phyloP scores from a whole-genome alignment of 2,888 invertebrate genomes.

The Cistogaster globosa region DNA sequence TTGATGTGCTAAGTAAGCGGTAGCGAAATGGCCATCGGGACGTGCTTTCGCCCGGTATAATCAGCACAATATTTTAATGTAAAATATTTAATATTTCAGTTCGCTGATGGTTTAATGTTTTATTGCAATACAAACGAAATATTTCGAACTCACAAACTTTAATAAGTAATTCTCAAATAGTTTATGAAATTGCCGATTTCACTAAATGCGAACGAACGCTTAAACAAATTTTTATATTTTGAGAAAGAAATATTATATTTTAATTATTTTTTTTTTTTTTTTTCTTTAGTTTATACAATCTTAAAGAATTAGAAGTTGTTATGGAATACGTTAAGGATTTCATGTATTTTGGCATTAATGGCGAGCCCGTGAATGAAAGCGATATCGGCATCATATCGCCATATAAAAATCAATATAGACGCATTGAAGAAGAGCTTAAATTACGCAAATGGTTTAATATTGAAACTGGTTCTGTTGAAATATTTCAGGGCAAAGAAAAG shows the following conservation, averaged over 20 bases:
- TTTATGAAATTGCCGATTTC: too few relatives aligned
- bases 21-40: too few relatives aligned
- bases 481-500: conserved; percentile 94
- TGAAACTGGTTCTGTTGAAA: conserved; percentile 92
- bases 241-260: background rate
- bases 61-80: too few relatives aligned
- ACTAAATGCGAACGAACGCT: too few relatives aligned
- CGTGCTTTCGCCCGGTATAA: too few relatives aligned
- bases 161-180: too few relatives aligned
- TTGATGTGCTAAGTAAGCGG: too few relatives aligned
- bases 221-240: too few relatives aligned
- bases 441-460: conserved; percentile 82
- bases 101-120: too few relatives aligned
- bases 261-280: background rate
- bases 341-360: conserved; percentile 82
- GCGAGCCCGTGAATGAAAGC: conserved; percentile 81
- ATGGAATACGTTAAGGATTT: conserved; percentile 85
- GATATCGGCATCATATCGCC: conserved; percentile 87
- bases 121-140: too few relatives aligned
- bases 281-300: conserved; percentile 61
- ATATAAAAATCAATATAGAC: conserved; percentile 83
- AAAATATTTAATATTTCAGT: too few relatives aligned
- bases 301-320: conserved; percentile 85
- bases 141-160: too few relatives aligned
- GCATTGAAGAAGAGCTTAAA: conserved; percentile 80